Percentiles rank a stretch among this genome's conserved stretches.
Conservation (phyloP, 1,140 invertebrate species). For the Brachionus paranguensis region DNA sequence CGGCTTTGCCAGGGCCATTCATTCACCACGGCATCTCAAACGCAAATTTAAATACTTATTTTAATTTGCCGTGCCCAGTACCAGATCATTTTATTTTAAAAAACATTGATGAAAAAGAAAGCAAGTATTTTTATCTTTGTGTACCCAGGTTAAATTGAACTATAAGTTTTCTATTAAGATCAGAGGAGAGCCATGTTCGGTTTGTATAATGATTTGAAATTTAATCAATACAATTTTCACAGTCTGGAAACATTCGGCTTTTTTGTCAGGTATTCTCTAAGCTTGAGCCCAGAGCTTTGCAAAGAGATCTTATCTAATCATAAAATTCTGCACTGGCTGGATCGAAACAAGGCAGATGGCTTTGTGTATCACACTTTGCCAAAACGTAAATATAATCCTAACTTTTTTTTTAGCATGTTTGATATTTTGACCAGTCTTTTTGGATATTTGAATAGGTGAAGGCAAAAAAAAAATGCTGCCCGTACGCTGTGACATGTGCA, state of each 20-base stretch:
- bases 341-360: constrained; percentile 25
- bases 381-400: not conserved
- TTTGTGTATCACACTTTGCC: constrained; percentile 25
- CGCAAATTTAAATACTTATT: not conserved
- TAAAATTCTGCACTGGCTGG: constrained; percentile 24
- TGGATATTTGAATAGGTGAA: not conserved
- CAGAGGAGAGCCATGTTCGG: not conserved
- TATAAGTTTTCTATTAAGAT: not conserved
- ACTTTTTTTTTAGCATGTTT: not conserved
- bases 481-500: constrained; percentile 27
- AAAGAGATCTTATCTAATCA: constrained; percentile 32
- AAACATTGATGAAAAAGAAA: constrained; percentile 31
- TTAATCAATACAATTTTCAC: not conserved
- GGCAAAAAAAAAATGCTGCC: not conserved
- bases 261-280: constrained; percentile 27
- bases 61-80: not conserved
- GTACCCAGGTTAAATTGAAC: not conserved
- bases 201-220: constrained; percentile 30
- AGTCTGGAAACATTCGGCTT: constrained; percentile 26
- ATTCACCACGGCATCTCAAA: not conserved
- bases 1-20: not conserved
- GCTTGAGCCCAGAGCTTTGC: not conserved
- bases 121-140: constrained; percentile 17
- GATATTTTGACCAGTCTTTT: not conserved
- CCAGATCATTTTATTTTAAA: not conserved